Base-by-base conservation (phyloP, 2,888 invertebrate species). In the Dicyrtomina minuta region DNA sequence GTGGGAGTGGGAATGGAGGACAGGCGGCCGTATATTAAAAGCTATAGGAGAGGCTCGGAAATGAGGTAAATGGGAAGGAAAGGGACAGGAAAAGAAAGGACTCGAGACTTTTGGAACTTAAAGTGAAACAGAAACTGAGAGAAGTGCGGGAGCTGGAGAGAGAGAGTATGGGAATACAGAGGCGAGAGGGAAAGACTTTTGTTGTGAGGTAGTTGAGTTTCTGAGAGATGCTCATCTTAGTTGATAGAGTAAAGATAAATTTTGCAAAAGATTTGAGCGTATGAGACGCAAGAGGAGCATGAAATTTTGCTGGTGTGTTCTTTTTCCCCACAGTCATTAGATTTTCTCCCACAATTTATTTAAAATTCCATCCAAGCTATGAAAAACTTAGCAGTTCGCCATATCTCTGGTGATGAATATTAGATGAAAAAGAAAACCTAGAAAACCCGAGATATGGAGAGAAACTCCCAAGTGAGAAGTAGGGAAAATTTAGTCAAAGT, bases 281-380 rank as follows among this genome's bases (percentile, higher is more conserved):
- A 65, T 65, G 64, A 65, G 64, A 65, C 64, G 53, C 64, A 49
- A 49, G 51, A 67, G 67, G 59, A 59, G 59, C 67, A 67, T 67
- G 67, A 67, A 67, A 67, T 67, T 67, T 65, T 59, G 58, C 59
- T 67, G 51, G 58, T 59, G 59, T 59, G 44, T 67, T 67, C 67
- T 67, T 59, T 58, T 74, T 75, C 76, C 75, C 75, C 72, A 75
- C 76, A 77, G 75, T 77, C 78, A 78, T 78, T 78, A 78, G 78
- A 77, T 78, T 78, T 77, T 77, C 78, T 78, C 75, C 76, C 75
- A 78, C 78, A 76, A 78, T 78, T 78, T 78, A 78, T 78, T 78
- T 78, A 78, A 78, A 78, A 77, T 78, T 78, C 78, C 75, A 78
- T 78, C 76, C 76, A 68, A 72, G 73, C 76, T 73, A 78, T 78